Base-by-base conservation (phyloP, 2,888 invertebrate genomes). In the Odontocolon sp. region DNA sequence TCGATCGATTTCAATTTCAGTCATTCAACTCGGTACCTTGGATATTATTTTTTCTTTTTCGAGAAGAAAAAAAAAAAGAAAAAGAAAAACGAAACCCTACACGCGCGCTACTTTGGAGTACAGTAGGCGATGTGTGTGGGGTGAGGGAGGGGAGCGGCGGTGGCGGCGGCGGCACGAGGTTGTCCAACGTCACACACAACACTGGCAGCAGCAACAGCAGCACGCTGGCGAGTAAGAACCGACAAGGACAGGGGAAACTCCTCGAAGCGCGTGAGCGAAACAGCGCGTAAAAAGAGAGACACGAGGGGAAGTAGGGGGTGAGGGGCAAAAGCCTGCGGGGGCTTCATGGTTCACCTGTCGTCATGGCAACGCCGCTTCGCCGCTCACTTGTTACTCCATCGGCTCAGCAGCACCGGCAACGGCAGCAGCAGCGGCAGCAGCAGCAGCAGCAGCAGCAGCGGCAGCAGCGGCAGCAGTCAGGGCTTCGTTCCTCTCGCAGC, bases 361-460 rank as follows among this genome's bases (percentile, higher is more conserved):
- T 89, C 89, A 89, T 89, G 89, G 89, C 89, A 89, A 89, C 89
- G 87, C 89, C 86, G 89, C 88, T 87, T 88, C 84, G 86, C 89
- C 89, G 89, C 88, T 89, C 89, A 89, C 89, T 89, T 88, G 89
- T 89, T 89, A 89, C 89, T 89, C 88, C 88, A 89, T 89, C 89
- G 86, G 87, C 85, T n/a, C n/a, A n/a, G n/a, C n/a, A n/a, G n/a
- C n/a, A n/a, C n/a, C n/a, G n/a, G n/a, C n/a, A n/a, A n/a, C n/a
- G n/a, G 83, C 83, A 83, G 84, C 84, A 85, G 83, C 40, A 40
- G 40, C 40, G 14, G 4, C 40, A 40, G 6, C 40, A n/a, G 6
- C 57, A 31, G 36, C 50, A 50, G 45, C 67, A 85, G 82, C 78
- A n/a, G n/a, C n/a, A n/a, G n/a, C n/a, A n/a, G n/a, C n/a, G n/a